Evolutionary conservation across 2,888 invertebrate genomes (phyloP).

Genomic region (Apotomis betuletana): DNA sequence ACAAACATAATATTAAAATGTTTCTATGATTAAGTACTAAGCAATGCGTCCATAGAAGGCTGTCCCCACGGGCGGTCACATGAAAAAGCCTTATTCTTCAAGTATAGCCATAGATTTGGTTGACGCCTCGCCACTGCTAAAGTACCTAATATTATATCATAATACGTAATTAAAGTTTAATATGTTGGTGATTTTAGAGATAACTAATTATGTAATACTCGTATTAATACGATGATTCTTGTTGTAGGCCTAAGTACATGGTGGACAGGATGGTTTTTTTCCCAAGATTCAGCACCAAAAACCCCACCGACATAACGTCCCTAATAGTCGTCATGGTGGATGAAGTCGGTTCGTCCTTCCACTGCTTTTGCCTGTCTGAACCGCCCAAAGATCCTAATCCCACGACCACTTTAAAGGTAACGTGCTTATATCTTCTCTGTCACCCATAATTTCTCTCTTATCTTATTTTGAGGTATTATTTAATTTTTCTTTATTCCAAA

Average conservation of each 20-base stretch:
- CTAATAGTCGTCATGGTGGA: conserved; percentile 64
- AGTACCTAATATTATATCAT: too few species aligned
- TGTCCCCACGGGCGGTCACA: too few species aligned
- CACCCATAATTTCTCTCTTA: background rate
- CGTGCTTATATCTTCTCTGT: background rate
- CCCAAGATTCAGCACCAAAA: conserved; percentile 51
- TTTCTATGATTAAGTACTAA: too few species aligned
- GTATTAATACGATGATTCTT: background rate
- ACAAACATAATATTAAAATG: too few species aligned
- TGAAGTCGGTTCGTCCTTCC: conserved; percentile 61
- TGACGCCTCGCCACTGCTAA: too few species aligned
- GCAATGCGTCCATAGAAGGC: too few species aligned
- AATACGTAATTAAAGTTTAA: background rate
- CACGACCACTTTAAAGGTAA: conserved; percentile 58
- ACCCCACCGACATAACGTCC: conserved; percentile 49
- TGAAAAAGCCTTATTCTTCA: too few species aligned
- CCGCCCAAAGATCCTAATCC: conserved; percentile 60
- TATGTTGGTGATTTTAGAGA: background rate
- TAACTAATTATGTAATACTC: background rate
- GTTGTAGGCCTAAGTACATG: conserved; percentile 71
- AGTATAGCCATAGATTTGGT: too few species aligned
- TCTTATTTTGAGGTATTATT: background rate
- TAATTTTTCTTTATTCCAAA: too few species aligned
- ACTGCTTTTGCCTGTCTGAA: conserved; percentile 63
- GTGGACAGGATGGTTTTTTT: conserved; percentile 59